Base-by-base conservation (phyloP, 2,888 invertebrate species). In the Chromoteleia sp. region DNA sequence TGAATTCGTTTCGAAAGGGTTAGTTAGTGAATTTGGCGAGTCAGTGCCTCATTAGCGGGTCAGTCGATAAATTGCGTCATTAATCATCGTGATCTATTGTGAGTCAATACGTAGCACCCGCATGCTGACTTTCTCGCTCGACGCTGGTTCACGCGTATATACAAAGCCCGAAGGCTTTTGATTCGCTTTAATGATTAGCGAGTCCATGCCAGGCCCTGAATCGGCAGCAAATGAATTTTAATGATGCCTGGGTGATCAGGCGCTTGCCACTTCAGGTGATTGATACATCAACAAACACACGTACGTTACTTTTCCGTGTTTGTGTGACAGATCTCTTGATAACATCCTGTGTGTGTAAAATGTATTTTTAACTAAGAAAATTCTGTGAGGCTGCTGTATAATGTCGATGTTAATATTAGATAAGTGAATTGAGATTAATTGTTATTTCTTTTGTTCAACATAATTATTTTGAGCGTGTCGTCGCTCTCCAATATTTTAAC, bases 41-140 rank as follows among this genome's bases (percentile, higher is more conserved):
- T 91, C 91, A 91, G 88, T 88, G 89, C 87, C 85, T 89, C 88
- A 89, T 89, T 91, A 91, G 90, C 89, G 88, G 87, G 84, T 80
- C 87, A 83, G 80, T 74, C 82, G 81, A 82, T 83, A 84, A 85
- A 88, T 89, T 86, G 88, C 86, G 87, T 88, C 91, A 91, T 91
- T 91, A 91, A 91, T 91, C 91, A 91, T 91, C 82, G 85, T 81
- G 78, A 84, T 84, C 82, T 79, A 85, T 84, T 84, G 84, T 83
- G 74, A 81, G 81, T 81, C 81, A 75, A 76, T 71, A 75, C 67
- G 76, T 71, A 70, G 73, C 84, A 81, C 83, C 82, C 76, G 83
- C 68, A 76, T 81, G 86, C 86, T 85, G 79, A 59, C 76, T 77
- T 80, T 73, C 73, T 80, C 81, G 80, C 70, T 78, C 65, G 77